phyloP scores from a whole-genome alignment of 2,888 invertebrate species.

The Meghimatium bilineatum region DNA sequence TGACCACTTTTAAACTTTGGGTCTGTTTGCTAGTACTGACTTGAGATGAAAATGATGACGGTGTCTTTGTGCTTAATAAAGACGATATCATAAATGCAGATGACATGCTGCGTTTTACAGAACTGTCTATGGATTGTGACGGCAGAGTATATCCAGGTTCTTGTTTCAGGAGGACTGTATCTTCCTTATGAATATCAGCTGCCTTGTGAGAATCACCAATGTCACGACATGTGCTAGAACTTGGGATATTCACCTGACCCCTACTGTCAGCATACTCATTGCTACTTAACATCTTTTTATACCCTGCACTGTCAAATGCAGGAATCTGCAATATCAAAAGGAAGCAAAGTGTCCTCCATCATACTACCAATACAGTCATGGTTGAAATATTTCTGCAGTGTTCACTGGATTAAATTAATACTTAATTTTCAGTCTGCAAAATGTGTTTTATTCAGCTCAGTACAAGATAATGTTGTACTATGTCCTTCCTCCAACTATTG shows the following conservation, averaged over 20 bases:
- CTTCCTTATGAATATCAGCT: neutral
- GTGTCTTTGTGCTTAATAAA: conserved; percentile 1
- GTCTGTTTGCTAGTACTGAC: neutral
- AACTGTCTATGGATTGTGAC: neutral
- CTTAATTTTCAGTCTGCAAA: neutral
- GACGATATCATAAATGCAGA: conserved; percentile 21
- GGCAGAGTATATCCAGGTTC: neutral
- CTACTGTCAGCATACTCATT: neutral
- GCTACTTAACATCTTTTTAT: neutral
- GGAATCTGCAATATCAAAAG: neutral
- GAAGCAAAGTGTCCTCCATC: neutral
- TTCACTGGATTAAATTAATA: neutral
- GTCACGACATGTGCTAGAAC: neutral
- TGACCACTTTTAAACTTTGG: neutral
- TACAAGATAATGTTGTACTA: too few relatives aligned
- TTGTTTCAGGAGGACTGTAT: neutral
- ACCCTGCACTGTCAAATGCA: neutral
- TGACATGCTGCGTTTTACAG: neutral
- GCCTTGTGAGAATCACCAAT: neutral
- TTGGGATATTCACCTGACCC: neutral
- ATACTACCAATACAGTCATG: neutral
- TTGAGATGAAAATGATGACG: neutral
- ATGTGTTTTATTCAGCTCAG: neutral
- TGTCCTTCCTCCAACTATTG: too few relatives aligned
- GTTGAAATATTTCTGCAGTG: neutral